These are phyloP conservation scores for Heliocidaris erythrogramma DNA, from an alignment of 35 echinoderm and acorn worm genomes.

Conservation along the genomic window DNA sequence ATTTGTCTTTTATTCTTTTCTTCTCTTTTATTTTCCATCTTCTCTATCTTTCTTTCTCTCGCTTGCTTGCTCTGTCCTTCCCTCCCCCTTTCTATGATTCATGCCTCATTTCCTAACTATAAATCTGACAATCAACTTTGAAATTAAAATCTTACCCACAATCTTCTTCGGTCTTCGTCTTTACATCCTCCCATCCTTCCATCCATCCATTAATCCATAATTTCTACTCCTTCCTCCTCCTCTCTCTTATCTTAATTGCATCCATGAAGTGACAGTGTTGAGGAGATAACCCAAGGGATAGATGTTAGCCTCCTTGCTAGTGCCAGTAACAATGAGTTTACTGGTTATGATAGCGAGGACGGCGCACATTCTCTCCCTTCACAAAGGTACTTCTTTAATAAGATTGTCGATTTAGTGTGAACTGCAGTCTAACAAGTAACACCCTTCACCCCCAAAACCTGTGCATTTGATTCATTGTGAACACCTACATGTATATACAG, in stretches of 20 bases:
- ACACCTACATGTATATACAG: too few species aligned
- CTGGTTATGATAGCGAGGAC: conserved; percentile 42
- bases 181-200: neutral
- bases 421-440: too few species aligned
- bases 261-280: conserved; percentile 38
- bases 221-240: conserved; percentile 18
- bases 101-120: neutral
- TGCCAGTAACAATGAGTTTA: conserved; percentile 45
- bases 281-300: conserved; percentile 35
- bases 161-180: neutral
- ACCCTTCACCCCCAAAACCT: too few species aligned
- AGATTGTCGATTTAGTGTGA: too few species aligned
- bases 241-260: neutral
- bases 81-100: neutral
- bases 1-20: neutral
- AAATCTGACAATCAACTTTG: neutral
- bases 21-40: neutral
- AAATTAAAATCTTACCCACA: neutral
- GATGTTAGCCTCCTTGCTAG: conserved; percentile 28
- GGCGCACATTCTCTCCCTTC: neutral
- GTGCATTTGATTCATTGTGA: too few species aligned
- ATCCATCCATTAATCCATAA: neutral
- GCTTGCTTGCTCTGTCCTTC: neutral
- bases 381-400: neutral
- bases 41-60: neutral